phyloP scores from a whole-genome alignment of 1,140 invertebrate species.

The Laupala kohalensis region DNA sequence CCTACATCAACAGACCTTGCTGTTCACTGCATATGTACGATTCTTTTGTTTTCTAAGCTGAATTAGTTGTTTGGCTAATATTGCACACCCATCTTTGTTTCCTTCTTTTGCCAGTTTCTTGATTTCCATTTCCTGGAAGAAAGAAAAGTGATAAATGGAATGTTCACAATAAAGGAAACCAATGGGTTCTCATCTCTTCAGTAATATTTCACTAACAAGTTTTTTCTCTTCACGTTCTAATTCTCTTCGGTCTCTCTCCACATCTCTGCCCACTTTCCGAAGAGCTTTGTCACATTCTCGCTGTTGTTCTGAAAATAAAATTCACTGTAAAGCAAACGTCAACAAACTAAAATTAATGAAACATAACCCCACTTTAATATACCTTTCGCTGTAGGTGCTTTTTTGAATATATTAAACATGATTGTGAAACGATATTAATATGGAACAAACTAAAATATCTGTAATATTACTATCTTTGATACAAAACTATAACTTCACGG shows the following conservation, averaged over 20 bases:
- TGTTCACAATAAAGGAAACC: no score
- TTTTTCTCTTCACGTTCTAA: slow-evolving; percentile 83
- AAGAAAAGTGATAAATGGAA: slow-evolving; percentile 2
- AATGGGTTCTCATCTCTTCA: no score
- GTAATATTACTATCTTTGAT: no score
- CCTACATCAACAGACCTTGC: slow-evolving; percentile 37
- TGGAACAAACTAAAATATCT: no score
- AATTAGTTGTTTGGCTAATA: slow-evolving; percentile 80
- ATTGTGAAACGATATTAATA: no score
- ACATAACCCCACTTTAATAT: neutral
- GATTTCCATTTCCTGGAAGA: slow-evolving; percentile 67
- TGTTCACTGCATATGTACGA: slow-evolving; percentile 60
- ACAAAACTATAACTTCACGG: no score
- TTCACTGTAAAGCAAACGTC: no score
- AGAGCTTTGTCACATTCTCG: slow-evolving; percentile 65
- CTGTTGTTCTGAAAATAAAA: slow-evolving; percentile 65
- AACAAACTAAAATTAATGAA: neutral
- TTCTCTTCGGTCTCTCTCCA: slow-evolving; percentile 64
- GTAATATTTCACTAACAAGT: slow-evolving; percentile 38
- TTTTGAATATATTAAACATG: neutral
- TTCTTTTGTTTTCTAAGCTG: slow-evolving; percentile 78
- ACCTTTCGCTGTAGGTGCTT: neutral
- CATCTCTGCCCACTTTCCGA: slow-evolving; percentile 63
- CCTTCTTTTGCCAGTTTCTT: slow-evolving; percentile 76
- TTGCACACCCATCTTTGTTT: slow-evolving; percentile 66